phyloP scores from a whole-genome alignment of 1,140 invertebrate species.

The Temnothorax nylanderi region DNA sequence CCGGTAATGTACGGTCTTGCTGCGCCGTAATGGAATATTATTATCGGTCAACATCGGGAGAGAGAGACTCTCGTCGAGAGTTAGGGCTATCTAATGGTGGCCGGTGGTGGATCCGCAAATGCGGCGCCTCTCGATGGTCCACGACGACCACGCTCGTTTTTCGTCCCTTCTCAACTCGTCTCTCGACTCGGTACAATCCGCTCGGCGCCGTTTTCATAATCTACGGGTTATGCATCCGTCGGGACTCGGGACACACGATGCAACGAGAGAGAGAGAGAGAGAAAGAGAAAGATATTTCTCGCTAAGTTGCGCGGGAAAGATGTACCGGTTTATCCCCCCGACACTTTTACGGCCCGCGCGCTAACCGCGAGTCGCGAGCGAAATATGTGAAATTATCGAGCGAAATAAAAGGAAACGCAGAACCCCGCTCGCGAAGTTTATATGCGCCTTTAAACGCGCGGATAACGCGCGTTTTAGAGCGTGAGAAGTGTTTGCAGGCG shows the following conservation, averaged over 20 bases:
- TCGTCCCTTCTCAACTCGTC: background rate
- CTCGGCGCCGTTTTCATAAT: slow-evolving; percentile 43
- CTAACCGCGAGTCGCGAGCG: slow-evolving; percentile 49
- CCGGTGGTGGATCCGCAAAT: slow-evolving; percentile 57
- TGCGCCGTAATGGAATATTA: slow-evolving; percentile 84
- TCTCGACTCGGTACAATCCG: slow-evolving; percentile 15
- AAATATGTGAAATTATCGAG: slow-evolving; percentile 57
- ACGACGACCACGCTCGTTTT: background rate
- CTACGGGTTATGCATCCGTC: slow-evolving; percentile 54
- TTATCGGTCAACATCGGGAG: slow-evolving; percentile 84
- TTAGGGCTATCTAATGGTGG: slow-evolving; percentile 78
- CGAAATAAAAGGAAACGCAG: slow-evolving; percentile 50
- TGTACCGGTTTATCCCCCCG: slow-evolving; percentile 65
- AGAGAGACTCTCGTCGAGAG: slow-evolving; percentile 14
- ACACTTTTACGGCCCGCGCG: slow-evolving; percentile 61
- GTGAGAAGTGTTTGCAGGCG: slow-evolving; percentile 52
- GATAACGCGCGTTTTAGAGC: slow-evolving; percentile 56
- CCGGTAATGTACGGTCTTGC: slow-evolving; percentile 82
- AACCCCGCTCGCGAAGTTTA: slow-evolving; percentile 24
- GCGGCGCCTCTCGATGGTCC: slow-evolving; percentile 29
- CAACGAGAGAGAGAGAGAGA: slow-evolving; percentile 29
- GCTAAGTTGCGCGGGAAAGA: slow-evolving; percentile 55
- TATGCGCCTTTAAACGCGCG: slow-evolving; percentile 38
- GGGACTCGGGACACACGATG: slow-evolving; percentile 30
- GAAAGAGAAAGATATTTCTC: slow-evolving; percentile 31